phyloP scores from a whole-genome alignment of 2,888 invertebrate genomes.

The Temnothorax unifasciatus region DNA sequence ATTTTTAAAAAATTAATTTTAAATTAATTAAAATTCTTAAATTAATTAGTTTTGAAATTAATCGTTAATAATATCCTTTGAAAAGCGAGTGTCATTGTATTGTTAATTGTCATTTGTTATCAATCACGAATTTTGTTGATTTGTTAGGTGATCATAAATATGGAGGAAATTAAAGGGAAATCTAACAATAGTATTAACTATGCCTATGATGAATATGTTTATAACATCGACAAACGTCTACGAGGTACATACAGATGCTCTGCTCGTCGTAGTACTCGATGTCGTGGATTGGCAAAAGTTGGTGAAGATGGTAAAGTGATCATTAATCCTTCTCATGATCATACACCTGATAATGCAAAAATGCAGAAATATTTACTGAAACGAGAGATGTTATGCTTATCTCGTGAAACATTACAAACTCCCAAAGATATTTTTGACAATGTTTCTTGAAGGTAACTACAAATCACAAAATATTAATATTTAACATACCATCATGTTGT shows the following conservation, averaged over 20 bases:
- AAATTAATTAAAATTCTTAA: too few species aligned
- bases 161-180: neutral
- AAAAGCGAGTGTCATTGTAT: too few species aligned
- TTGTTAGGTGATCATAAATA: neutral
- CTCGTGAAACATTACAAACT: neutral
- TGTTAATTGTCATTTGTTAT: too few species aligned
- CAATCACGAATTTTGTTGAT: too few species aligned
- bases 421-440: slow-evolving; percentile 16
- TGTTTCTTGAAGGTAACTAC: slow-evolving; percentile 31
- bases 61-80: too few species aligned
- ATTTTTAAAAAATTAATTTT: too few species aligned
- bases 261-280: neutral
- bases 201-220: slow-evolving; percentile 8
- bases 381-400: slow-evolving; percentile 25
- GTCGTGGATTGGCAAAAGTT: slow-evolving; percentile 6
- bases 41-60: too few species aligned
- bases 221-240: slow-evolving; percentile 22
- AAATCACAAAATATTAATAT: neutral
- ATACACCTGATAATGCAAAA: slow-evolving; percentile 1
- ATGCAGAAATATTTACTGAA: neutral
- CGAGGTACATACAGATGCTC: slow-evolving; percentile 21
- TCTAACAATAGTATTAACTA: neutral
- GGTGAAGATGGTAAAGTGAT: neutral
- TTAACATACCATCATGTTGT: too few species aligned
- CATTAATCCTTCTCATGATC: slow-evolving; percentile 6